Base-by-base conservation (phyloP, 1,140 invertebrate genomes). In the Apis laboriosa region DNA sequence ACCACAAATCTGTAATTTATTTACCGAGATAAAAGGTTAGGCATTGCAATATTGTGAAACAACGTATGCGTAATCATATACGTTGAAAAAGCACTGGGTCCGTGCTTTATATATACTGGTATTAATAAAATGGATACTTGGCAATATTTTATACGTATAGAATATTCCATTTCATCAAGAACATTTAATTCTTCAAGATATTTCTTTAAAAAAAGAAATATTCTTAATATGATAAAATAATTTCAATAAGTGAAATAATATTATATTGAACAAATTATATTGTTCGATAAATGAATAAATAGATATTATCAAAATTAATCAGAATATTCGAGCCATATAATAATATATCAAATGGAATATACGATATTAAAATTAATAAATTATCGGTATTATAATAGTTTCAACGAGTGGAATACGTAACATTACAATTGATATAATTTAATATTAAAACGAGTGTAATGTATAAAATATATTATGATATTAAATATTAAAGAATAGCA, bases 1-100 rank as follows among this genome's bases (percentile, higher is more conserved):
- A 21, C 15, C 53, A 73, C 71, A 73, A 73, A 73, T 73, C 53
- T 34, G 28, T 73, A 73, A 73, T 58, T 73, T 73, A 73, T 73
- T 73, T 56, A 28, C 19, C 53, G 71, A 73, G 71, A 60, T 74
- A 58, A 74, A 74, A 43, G 56, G 34, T 60, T 74, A 60, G 34
- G 49, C 71, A 8, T 73, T 60, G 72, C 34, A 43, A 60, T 19
- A 74, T 56, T 73, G 53, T 28, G 55, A 73, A 73, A 55, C 12
- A 58, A 43, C 11, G 28, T 24, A 21, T 53, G 72, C 11, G 21
- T 34, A 74, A 34, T n/a, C 56, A 60, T 43, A 60, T 43, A 49
- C 56, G 34, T 43, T 43, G 60, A 43, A 74, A 74, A 74, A 43
- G 28, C 21, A 21, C 17, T 49, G 21, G 21, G 7, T 58, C 13